Conservation (phyloP, 2,888 invertebrate genomes). For the Clistopyga incitator region DNA sequence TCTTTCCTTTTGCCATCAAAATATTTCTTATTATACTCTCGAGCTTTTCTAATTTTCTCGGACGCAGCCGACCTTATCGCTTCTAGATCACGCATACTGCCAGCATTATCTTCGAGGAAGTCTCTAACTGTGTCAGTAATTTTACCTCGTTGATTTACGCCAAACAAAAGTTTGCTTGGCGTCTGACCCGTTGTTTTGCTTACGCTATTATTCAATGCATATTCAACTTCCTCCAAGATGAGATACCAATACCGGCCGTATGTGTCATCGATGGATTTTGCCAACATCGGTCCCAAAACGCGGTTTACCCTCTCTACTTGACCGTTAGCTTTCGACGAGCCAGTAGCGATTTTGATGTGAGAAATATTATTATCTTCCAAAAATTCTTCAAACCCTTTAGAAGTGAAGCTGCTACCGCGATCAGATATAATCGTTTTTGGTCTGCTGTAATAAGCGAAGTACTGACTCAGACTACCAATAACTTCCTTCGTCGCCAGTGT, state of each 20-base stretch:
- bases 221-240: slow-evolving; percentile 65
- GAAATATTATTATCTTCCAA: slow-evolving; percentile 64
- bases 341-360: slow-evolving; percentile 72
- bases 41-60: slow-evolving; percentile 22
- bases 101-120: slow-evolving; percentile 13
- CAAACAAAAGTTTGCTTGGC: slow-evolving; percentile 74
- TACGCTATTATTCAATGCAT: slow-evolving; percentile 69
- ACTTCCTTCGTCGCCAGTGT: slow-evolving; percentile 41
- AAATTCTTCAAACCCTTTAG: slow-evolving; percentile 59
- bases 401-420: slow-evolving; percentile 58
- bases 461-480: slow-evolving; percentile 28
- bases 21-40: slow-evolving; percentile 24
- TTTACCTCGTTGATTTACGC: slow-evolving; percentile 72
- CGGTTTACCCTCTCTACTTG: slow-evolving; percentile 72
- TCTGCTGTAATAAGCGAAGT: slow-evolving; percentile 55
- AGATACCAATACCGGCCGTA: slow-evolving; percentile 66
- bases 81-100: slow-evolving; percentile 22
- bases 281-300: slow-evolving; percentile 68
- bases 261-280: slow-evolving; percentile 63
- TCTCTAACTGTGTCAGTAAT: slow-evolving; percentile 64
- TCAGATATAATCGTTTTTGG: slow-evolving; percentile 51
- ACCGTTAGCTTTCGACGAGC: slow-evolving; percentile 74
- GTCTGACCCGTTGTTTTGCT: slow-evolving; percentile 73
- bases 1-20: slow-evolving; percentile 40
- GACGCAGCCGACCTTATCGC: slow-evolving; percentile 12